Evolutionary conservation across 2,888 invertebrate species (phyloP), one percentile per base, ranked within the genome.

Genomic region (Acanthococcus lagerstroemiae): DNA sequence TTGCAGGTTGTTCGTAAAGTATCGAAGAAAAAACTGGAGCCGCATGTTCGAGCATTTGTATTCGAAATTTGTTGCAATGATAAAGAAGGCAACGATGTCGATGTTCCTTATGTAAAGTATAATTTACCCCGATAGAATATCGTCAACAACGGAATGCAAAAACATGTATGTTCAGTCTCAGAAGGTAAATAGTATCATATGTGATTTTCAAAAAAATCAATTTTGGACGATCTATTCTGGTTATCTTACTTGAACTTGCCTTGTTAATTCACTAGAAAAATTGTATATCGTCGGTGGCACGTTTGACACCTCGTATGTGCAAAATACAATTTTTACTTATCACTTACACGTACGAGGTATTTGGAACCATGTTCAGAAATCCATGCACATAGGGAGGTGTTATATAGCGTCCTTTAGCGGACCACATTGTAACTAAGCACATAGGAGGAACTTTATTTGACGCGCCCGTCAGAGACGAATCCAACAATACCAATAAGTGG

Each of bases 1-100:
- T 37, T 50, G 19, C 50, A 63, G 63, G 90, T 90, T 55, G 90
- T 90, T 25, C 69, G 72, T 6, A 85, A 87, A 68, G 95, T 99
- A 1, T 95, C 95, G 4, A 95, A 95, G 80, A 90, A 90, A 78
- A 87, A 85, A 75, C 82, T 97, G 67, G 95, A 96, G 73, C 83
- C 89, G 0, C 91, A 96, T 75, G 94, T 95, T 63, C 84, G 84
- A 71, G 94, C 96, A 4, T 80, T 99, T 65, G 96, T 99, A 26
- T 91, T 99, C 75, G 99, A 99, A 78, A 80, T 97, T 73, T 96
- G 96, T 79, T 95, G 96, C 78, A 95, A 95, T 76, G 93, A 96
- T 77, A 82, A 81, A n/a, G 87, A 89, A 67, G 96, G 92, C 45
- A 90, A 93, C 73, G 99, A 99, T 77, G 93, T 99, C 30, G 99